Evolutionary conservation across 1,140 invertebrate genomes (phyloP), one percentile per base, ranked within the genome.

Genomic region (Hestina assimilis): DNA sequence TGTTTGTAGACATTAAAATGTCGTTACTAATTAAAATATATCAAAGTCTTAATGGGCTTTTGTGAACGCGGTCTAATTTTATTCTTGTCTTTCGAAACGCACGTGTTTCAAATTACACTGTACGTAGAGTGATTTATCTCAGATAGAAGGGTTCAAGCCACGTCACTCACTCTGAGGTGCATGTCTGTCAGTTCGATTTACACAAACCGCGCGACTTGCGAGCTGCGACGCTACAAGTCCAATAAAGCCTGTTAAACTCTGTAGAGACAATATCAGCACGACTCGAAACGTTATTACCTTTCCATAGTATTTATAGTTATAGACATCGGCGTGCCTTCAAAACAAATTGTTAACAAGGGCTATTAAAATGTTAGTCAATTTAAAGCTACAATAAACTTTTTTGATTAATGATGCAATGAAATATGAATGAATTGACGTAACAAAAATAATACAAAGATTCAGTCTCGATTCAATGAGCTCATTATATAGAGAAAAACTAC

Each of bases 181-280:
- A 68, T 66, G 72, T 66, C 72, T 85, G 79, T 78, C 80, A 74
- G 79, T 68, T 82, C 75, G 71, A 79, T 81, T 82, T 81, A 78
- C 76, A 72, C 52, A 63, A 67, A 58, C 46, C 56, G 65, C 54
- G 69, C 69, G 59, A 56, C 33, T 67, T 55, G 68, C 63, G 35
- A 57, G 45, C 33, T 48, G 29, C 45, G 62, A 61, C 63, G 63
- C 50, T 58, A 69, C 70, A 72, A 64, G 68, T 57, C 63, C 74
- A 75, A 82, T 82, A 80, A 77, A 79, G 70, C 72, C 64, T 63
- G 63, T 63, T 73, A 75, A 70, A 72, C 69, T 65, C 52, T 60
- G 67, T 55, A 62, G 31, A 60, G 59, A 59, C 69, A 67, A 72
- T 73, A 60, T 61, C 59, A 62, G 63, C 59, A 67, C 56, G 57